Evolutionary conservation across 2,113 vertebrate species (phyloP).

Genomic region (Siniperca chuatsi): DNA sequence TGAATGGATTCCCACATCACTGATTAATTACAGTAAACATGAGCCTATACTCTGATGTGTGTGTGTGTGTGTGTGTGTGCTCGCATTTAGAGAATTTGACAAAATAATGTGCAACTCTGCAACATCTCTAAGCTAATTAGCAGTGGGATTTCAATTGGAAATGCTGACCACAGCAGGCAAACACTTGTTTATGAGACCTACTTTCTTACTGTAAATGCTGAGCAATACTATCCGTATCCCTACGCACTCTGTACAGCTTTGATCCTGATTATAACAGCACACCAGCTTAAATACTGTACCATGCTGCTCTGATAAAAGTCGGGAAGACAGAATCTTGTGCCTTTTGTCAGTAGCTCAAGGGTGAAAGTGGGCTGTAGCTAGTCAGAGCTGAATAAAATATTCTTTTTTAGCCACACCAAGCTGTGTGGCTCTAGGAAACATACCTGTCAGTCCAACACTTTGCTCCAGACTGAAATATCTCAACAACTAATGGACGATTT

Average conservation of each 20-base stretch:
- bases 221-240: slow-evolving; percentile 35
- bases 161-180: slow-evolving; percentile 59
- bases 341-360: slow-evolving; percentile 9
- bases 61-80: neutral
- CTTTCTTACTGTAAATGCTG: slow-evolving; percentile 57
- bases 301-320: neutral
- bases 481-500: neutral
- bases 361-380: slow-evolving; percentile 8
- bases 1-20: slow-evolving; percentile 28
- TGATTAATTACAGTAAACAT: slow-evolving; percentile 63
- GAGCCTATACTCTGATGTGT: neutral
- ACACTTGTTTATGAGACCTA: slow-evolving; percentile 60
- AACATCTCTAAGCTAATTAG: slow-evolving; percentile 69
- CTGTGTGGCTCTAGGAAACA: neutral
- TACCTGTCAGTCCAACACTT: neutral
- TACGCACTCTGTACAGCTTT: slow-evolving; percentile 28
- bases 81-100: slow-evolving; percentile 45
- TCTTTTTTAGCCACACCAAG: neutral
- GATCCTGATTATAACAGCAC: slow-evolving; percentile 40
- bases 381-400: neutral
- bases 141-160: slow-evolving; percentile 50
- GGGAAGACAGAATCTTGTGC: neutral
- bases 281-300: neutral
- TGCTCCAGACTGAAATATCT: neutral
- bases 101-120: slow-evolving; percentile 59